Evolutionary conservation across 2,797 vertebrate species (phyloP), one percentile per base, ranked within the genome.

Genomic region (Myotis planiceps): DNA sequence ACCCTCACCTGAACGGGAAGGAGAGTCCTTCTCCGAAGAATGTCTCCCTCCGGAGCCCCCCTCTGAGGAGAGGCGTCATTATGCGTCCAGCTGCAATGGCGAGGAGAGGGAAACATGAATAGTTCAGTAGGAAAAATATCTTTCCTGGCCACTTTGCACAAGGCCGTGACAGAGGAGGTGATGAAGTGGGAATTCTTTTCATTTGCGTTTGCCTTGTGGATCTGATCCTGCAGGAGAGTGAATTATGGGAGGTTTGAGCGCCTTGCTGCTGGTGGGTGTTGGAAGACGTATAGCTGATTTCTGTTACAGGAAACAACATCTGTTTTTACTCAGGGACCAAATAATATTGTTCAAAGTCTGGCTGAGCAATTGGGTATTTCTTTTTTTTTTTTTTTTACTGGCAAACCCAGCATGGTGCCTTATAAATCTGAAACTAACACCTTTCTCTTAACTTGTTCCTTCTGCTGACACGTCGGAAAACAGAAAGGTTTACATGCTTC

Each of bases 311-410:
- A 68, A 75, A 16, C 23, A 34, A 53, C 0, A 0, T 66, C 69
- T 95, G 76, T 68, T 97, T 95, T 74, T 32, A 78, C 88, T 95
- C 91, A 95, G 85, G 63, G 32, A 75, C 65, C 60, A 47, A 90
- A 58, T 60, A 32, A 7, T 69, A 66, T 18, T 90, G 95, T 71
- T 88, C 90, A 66, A 89, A 94, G 81, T 92, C 95, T 71, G 87
- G 84, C 80, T 63, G 90, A 93, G 75, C 74, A 75, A 29, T 15
- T 37, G 69, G n/a, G 83, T n/a, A n/a, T n/a, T n/a, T 71, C 90
- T 91, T 83, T 69, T 25, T 55, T 55, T 23, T 65, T 93, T 91
- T 80, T 75, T 60, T 76, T 91, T 55, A n/a, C 81, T 63, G 94
- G 88, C 79, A 88, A 58, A 29, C 27, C 34, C 34, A 25, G 74